Percentiles rank a stretch among this genome's conserved stretches.
These are phyloP conservation scores for Campoplex nolae DNA, from an alignment of 2,888 invertebrate species.

Conservation along the genomic window DNA sequence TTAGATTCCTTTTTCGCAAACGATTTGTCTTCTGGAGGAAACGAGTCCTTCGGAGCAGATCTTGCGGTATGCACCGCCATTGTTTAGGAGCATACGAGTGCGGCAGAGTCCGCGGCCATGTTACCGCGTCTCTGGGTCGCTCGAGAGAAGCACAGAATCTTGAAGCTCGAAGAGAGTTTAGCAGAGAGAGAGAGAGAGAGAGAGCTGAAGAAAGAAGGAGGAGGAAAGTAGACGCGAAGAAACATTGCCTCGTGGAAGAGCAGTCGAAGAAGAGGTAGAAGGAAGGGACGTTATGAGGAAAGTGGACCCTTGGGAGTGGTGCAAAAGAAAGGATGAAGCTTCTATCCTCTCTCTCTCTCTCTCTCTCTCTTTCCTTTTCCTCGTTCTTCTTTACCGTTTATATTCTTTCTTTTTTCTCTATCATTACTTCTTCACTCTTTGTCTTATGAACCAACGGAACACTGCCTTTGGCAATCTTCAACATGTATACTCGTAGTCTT, in stretches of 20 bases:
- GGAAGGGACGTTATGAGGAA: constrained; percentile 64
- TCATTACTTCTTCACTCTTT: constrained; percentile 22
- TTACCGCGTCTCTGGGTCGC: constrained; percentile 77
- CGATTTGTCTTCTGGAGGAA: constrained; percentile 9
- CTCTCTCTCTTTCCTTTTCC: constrained; percentile 20
- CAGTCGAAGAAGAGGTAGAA: constrained; percentile 62
- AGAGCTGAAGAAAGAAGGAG: constrained; percentile 50
- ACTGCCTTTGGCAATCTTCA: constrained; percentile 58
- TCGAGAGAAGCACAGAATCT: constrained; percentile 78
- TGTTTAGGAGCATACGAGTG: constrained; percentile 81
- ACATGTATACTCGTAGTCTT: constrained; percentile 18
- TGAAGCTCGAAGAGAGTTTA: constrained; percentile 68
- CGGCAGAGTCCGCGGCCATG: constrained; percentile 81
- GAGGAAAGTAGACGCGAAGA: constrained; percentile 35
- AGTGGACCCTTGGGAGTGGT: constrained; percentile 69
- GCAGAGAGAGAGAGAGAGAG: constrained; percentile 41
- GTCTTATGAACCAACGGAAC: constrained; percentile 37
- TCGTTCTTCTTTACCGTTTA: not conserved
- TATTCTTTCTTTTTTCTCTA: constrained; percentile 29
- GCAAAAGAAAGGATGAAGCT: constrained; percentile 65
- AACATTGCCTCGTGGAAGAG: constrained; percentile 23
- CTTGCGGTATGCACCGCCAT: constrained; percentile 81
- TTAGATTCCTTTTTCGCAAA: constrained; percentile 3
- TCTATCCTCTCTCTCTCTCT: constrained; percentile 27
- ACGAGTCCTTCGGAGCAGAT: constrained; percentile 54